These are phyloP conservation scores for Hemicentrotus pulcherrimus DNA, from an alignment of 35 echinoderm and acorn worm genomes.

Conservation along the genomic window DNA sequence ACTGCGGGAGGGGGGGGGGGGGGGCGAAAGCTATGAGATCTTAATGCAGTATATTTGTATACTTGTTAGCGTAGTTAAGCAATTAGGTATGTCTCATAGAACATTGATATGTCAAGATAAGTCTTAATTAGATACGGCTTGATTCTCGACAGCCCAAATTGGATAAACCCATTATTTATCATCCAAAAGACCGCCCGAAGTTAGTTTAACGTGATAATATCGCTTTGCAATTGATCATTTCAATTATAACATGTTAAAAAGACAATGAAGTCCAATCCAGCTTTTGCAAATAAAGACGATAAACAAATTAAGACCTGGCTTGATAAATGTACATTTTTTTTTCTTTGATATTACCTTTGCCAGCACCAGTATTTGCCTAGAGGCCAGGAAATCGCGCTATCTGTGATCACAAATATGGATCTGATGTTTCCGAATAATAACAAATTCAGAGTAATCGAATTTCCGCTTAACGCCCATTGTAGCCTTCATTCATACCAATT, in stretches of 20 bases:
- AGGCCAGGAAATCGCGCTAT: neutral
- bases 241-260: too few relatives aligned
- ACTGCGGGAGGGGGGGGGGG: neutral
- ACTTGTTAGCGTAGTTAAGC: neutral
- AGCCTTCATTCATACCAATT: neutral
- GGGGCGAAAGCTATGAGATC: neutral
- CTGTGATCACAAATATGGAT: slow-evolving; percentile 7
- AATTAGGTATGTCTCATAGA: neutral
- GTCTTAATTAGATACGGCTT: neutral
- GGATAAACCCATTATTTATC: neutral
- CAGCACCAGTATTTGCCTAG: neutral
- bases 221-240: too few relatives aligned
- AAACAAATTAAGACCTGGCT: neutral
- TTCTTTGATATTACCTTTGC: neutral
- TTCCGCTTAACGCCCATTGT: slow-evolving; percentile 25
- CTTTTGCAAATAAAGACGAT: neutral
- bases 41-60: neutral
- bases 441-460: slow-evolving; percentile 48
- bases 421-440: slow-evolving; percentile 49
- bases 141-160: neutral
- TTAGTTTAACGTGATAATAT: too few relatives aligned
- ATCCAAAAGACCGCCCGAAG: too few relatives aligned
- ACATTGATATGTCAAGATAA: neutral
- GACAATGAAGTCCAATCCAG: neutral
- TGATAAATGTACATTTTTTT: neutral